Conservation (phyloP, 2,888 invertebrate genomes). For the Mellilla xanthometata region DNA sequence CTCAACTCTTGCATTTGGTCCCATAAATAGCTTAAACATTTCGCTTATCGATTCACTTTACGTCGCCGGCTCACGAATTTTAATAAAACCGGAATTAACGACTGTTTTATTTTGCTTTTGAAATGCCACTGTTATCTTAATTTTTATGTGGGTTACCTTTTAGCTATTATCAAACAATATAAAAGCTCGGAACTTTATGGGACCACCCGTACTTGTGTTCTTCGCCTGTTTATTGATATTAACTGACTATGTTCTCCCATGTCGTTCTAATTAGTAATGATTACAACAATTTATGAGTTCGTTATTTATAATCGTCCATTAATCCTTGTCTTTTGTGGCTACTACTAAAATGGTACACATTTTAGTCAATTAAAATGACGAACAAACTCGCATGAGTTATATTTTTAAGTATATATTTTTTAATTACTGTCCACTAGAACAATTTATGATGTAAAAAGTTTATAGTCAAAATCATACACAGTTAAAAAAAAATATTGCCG, state of each 20-base stretch:
- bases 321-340: constrained; percentile 64
- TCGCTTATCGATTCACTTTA: constrained; percentile 46
- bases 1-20: constrained; percentile 9
- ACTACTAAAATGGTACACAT: constrained; percentile 70
- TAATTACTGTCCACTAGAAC: no score
- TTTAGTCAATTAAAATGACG: constrained; percentile 59
- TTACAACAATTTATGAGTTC: constrained; percentile 76
- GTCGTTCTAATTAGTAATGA: constrained; percentile 76
- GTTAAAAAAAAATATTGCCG: no score
- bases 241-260: constrained; percentile 47
- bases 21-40: constrained; percentile 37
- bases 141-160: constrained; percentile 67
- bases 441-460: no score
- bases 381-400: no score
- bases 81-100: constrained; percentile 53
- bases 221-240: constrained; percentile 39
- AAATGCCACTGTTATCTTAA: constrained; percentile 64
- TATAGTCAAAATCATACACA: no score
- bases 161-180: constrained; percentile 60
- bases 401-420: no score
- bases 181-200: constrained; percentile 53
- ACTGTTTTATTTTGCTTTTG: constrained; percentile 50
- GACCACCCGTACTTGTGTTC: constrained; percentile 64
- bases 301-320: constrained; percentile 69
- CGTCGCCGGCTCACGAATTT: constrained; percentile 44